Conservation (phyloP, 2,113 vertebrate genomes). For the Orycteropus afer region DNA sequence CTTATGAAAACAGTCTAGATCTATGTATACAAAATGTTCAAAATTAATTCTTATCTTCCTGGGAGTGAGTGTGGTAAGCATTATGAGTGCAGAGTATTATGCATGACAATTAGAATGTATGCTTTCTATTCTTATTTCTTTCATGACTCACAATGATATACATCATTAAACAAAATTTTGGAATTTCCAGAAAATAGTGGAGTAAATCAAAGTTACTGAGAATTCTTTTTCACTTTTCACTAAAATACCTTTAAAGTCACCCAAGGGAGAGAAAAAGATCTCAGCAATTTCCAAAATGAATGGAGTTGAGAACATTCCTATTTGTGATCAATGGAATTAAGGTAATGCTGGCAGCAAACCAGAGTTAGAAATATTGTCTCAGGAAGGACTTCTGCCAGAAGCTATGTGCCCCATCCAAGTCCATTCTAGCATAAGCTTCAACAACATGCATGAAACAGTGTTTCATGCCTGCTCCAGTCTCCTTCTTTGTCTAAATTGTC, state of each 20-base stretch:
- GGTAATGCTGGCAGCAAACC: not conserved
- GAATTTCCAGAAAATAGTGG: not conserved
- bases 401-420: not conserved
- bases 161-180: not conserved
- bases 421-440: not conserved
- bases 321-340: not conserved
- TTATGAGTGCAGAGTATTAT: not conserved
- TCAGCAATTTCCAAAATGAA: slow-evolving; percentile 15
- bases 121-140: not conserved
- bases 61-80: not conserved
- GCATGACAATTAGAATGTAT: not conserved
- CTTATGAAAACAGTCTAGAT: slow-evolving; percentile 22
- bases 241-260: not conserved
- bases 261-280: not conserved
- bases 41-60: slow-evolving; percentile 40
- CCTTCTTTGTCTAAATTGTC: not conserved
- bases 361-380: slow-evolving; percentile 2
- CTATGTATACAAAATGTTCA: not conserved
- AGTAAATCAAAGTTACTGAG: not conserved
- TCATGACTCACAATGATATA: not conserved
- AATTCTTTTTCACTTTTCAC: not conserved
- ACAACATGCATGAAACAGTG: not conserved
- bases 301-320: not conserved
- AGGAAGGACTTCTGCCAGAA: slow-evolving; percentile 3
- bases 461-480: not conserved